A percentile compares a stretch with the other conserved stretches of the same genome.
Conservation (phyloP, 1,140 invertebrate genomes). For the Psix sp. region DNA sequence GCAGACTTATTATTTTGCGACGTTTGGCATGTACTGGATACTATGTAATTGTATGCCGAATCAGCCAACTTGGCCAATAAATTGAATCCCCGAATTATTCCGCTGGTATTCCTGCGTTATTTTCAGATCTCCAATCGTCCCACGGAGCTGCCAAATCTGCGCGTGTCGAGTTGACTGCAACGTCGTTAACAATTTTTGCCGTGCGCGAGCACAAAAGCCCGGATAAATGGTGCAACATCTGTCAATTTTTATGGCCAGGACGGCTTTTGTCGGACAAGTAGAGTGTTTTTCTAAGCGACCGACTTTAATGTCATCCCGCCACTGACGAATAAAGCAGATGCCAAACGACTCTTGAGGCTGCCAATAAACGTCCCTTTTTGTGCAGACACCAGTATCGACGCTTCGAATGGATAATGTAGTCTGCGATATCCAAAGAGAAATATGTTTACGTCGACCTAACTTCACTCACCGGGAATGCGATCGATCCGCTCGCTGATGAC, state of each 20-base stretch:
- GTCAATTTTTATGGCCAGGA: conserved; percentile 55
- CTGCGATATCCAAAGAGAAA: conserved; percentile 16
- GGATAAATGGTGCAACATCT: conserved; percentile 55
- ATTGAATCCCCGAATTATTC: no score
- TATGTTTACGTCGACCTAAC: conserved; percentile 33
- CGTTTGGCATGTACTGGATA: conserved; percentile 20
- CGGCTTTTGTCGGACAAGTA: conserved; percentile 54
- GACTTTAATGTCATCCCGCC: conserved; percentile 56
- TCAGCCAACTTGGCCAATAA: no score
- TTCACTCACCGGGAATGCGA: conserved; percentile 17
- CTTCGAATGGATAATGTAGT: conserved; percentile 52
- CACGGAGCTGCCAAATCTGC: conserved; percentile 39
- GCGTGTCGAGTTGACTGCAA: conserved; percentile 33
- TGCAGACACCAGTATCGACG: conserved; percentile 39
- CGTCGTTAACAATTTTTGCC: conserved; percentile 55
- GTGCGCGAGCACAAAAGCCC: conserved; percentile 34
- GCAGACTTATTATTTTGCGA: conserved; percentile 6
- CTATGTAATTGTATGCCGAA: conserved; percentile 4
- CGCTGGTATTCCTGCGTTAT: no score
- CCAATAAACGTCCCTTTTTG: conserved; percentile 59
- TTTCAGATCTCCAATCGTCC: no score
- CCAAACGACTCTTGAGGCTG: conserved; percentile 53
- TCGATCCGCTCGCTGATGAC: conserved; percentile 35
- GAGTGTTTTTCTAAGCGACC: conserved; percentile 58
- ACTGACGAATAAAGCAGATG: conserved; percentile 61